Evolutionary conservation across 64 coral and sea anemone genomes (phyloP), one percentile per base, ranked within the genome.

Genomic region (Astreopora myriophthalma): DNA sequence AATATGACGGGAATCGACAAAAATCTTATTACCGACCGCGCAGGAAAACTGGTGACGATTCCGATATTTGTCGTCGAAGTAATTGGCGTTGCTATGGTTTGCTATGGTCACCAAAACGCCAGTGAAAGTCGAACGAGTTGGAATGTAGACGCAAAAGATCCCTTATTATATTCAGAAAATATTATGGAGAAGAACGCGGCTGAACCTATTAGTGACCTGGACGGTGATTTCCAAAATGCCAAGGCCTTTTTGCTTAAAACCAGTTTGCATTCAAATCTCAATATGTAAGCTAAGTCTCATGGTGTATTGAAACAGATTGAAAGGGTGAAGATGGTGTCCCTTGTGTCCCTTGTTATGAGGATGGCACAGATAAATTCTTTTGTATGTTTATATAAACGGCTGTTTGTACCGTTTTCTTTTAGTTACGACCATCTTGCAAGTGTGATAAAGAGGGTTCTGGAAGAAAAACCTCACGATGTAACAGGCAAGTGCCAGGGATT

Each of bases 211-310:
- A 86, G 63, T 38, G 91, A 91, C 73, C 69, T 99, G 83, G 94
- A 96, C 61, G 90, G 81, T 16, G 90, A 99, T 91, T 93, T 99
- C 88, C 74, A 89, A 30, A 99, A 99, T 85, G 91, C 94, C 23
- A 99, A 99, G 38, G 91, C 97, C 8, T 99, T 90, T 94, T 91
- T 99, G 58, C 69, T 99, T 69, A 99, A 99, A 89, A 87, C 90
- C 84, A 95, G 87, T 77, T 85, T 91, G 40, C 87, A 91, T 82
- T 93, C 94, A 34, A 95, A 99, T 76, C 86, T 92, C 17, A 99
- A 95, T 91, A 87, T 99, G 97, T 99, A 89, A 99, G 97, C 94
- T 13, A 3, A 16, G 3, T 48, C 3, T 3, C 6, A 17, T 16
- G n/a, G n/a, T n/a, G n/a, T n/a, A n/a, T n/a, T n/a, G n/a, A n/a